These are phyloP conservation scores for Daptonema setosum DNA, from an alignment of 2,888 invertebrate species.

Conservation along the genomic window DNA sequence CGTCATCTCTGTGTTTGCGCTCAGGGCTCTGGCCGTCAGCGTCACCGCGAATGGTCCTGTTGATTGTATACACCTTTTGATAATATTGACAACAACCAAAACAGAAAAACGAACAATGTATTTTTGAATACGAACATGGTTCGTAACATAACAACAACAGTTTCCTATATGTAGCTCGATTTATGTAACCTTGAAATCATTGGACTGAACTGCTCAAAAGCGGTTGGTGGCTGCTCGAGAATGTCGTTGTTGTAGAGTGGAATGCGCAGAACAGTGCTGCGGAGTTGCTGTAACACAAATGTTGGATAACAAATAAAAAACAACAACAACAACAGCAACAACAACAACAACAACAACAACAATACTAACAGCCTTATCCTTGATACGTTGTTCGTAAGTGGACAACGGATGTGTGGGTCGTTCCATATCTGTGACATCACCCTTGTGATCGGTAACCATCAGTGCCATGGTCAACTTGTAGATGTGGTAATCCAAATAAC, in stretches of 20 bases:
- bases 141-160: too few relatives aligned
- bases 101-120: too few relatives aligned
- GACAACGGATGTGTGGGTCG: background rate
- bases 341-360: too few relatives aligned
- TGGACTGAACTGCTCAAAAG: background rate
- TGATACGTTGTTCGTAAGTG: slow-evolving; percentile 2
- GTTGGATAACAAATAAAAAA: too few relatives aligned
- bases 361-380: slow-evolving; percentile 3
- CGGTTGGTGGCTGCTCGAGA: background rate
- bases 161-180: too few relatives aligned
- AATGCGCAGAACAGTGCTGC: slow-evolving; percentile 1
- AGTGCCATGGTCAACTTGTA: slow-evolving; percentile 1
- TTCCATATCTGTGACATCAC: background rate
- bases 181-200: background rate
- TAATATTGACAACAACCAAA: too few relatives aligned
- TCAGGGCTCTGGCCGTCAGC: background rate
- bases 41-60: background rate
- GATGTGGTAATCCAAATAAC: slow-evolving; percentile 5
- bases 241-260: slow-evolving; percentile 1
- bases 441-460: background rate
- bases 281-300: slow-evolving; percentile 1
- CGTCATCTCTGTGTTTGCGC: background rate
- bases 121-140: too few relatives aligned
- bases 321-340: too few relatives aligned
- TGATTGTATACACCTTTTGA: too few relatives aligned